Conservation (phyloP, 2,113 vertebrate species). For the Corythaeola cristata region DNA sequence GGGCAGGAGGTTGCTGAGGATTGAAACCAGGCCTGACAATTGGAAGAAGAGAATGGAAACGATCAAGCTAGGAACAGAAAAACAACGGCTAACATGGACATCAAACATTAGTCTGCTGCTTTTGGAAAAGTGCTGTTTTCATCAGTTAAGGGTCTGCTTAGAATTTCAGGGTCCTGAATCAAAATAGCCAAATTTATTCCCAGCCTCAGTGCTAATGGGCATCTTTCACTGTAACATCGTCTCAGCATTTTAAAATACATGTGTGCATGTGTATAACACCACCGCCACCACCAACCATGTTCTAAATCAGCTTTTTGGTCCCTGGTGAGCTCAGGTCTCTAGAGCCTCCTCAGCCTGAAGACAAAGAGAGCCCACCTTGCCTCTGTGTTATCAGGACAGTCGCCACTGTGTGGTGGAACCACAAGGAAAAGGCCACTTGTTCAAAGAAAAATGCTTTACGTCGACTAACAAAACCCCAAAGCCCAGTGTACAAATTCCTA, state of each 20-base stretch:
- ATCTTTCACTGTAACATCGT: rapidly evolving
- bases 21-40: not conserved
- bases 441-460: not conserved
- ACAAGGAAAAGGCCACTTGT: not conserved
- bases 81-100: rapidly evolving
- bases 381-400: not conserved
- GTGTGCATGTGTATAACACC: rapidly evolving
- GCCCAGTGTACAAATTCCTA: not conserved
- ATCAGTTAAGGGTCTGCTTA: not conserved
- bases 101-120: not conserved
- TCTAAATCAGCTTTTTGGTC: not conserved
- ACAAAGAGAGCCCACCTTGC: not conserved
- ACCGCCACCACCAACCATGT: rapidly evolving
- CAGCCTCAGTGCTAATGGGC: not conserved
- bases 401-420: rapidly evolving
- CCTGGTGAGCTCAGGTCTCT: not conserved
- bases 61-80: not conserved
- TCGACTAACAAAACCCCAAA: not conserved
- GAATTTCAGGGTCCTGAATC: not conserved
- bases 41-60: not conserved
- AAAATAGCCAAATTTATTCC: not conserved
- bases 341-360: not conserved
- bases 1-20: not conserved
- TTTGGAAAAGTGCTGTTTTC: not conserved
- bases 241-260: not conserved